Evolutionary conservation across 35 echinoderm and acorn worm species (phyloP).

Genomic region (Diadema setosum): DNA sequence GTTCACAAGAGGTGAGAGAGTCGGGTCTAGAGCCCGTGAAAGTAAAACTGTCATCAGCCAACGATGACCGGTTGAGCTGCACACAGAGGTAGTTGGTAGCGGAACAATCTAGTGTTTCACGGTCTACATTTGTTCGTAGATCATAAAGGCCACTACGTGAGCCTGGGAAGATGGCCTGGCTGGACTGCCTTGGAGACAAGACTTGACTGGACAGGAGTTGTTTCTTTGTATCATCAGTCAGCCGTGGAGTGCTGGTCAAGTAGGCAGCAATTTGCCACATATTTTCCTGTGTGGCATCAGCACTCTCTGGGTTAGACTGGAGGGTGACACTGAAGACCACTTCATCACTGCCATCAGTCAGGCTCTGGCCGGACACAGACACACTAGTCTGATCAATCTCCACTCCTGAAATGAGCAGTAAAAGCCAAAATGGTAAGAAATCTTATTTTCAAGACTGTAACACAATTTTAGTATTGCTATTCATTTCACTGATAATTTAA

Average conservation of each 20-base stretch:
- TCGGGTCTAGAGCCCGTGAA: constrained; percentile 30
- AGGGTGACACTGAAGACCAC: constrained; percentile 56
- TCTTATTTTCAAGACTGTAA: not conserved
- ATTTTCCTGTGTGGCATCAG: constrained; percentile 57
- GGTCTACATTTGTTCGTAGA: constrained; percentile 45
- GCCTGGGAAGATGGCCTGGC: constrained; percentile 45
- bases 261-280: constrained; percentile 75
- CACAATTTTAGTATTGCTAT: not conserved
- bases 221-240: not conserved
- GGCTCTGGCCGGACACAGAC: not conserved
- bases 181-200: constrained; percentile 40
- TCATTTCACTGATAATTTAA: constrained; percentile 58
- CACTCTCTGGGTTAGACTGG: constrained; percentile 19
- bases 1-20: constrained; percentile 46
- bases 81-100: constrained; percentile 68
- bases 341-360: constrained; percentile 32
- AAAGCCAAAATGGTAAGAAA: not conserved
- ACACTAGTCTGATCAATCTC: constrained; percentile 51
- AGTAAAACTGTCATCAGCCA: constrained; percentile 4
- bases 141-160: constrained; percentile 31
- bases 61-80: constrained; percentile 25
- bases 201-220: constrained; percentile 31
- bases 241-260: constrained; percentile 22
- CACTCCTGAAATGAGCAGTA: constrained; percentile 38
- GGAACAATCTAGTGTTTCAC: constrained; percentile 29